Evolutionary conservation across 2,888 invertebrate genomes (phyloP), one percentile per base, ranked within the genome.

Genomic region (Helobdella robusta): DNA sequence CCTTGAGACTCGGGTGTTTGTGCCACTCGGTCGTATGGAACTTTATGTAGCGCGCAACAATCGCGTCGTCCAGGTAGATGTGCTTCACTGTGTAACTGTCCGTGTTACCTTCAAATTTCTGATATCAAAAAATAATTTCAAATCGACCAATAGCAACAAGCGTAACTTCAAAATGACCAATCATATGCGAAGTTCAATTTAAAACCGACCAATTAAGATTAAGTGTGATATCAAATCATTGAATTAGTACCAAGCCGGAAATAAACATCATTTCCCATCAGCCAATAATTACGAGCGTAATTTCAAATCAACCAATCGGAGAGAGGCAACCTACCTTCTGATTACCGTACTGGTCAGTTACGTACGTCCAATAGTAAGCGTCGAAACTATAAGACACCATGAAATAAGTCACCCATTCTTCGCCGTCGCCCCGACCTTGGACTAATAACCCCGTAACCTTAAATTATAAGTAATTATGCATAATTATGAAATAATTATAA

Each of bases 401-500:
- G 72, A 81, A 83, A 20, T 79, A 74, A 59, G 80, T 81, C 59
- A 83, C 82, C 82, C 82, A 83, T 71, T 82, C 81, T 32, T 77
- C 73, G 35, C 81, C 81, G 70, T 82, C 82, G 3, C 81, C 82
- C 8, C 82, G 75, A 2, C 83, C 82, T 69, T 82, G 82, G 8
- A 80, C 81, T 77, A 82, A 77, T 58, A 82, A 76, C 1, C 82
- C 81, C 0, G 81, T 66, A 74, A 78, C 65, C 71, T 71, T 61
- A n/a, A n/a, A n/a, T n/a, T n/a, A n/a, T n/a, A n/a, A n/a, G n/a
- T n/a, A n/a, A n/a, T n/a, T n/a, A 20, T 11, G 54, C 11, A 20
- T 52, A 15, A 11, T 20, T 52, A 52, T 23, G 54, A 52, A 52
- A 20, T 15, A 8, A 32, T 8, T 40, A 40, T 15, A 15, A 40